phyloP scores from a whole-genome alignment of 2,797 vertebrate species.

The Mus caroli region DNA sequence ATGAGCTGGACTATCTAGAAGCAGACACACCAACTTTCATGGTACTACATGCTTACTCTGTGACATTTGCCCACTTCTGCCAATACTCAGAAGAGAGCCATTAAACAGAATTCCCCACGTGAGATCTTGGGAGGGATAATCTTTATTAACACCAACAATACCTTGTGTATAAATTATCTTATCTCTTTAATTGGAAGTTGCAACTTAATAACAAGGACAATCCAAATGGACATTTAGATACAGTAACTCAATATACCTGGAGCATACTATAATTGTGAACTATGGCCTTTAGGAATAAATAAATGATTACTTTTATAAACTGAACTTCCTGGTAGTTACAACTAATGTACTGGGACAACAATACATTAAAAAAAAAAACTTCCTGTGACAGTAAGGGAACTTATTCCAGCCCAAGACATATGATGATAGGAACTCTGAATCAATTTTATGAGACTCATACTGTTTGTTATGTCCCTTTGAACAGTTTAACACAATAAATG shows the following conservation, averaged over 20 bases:
- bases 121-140: conserved; percentile 27
- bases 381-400: conserved; percentile 51
- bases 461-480: background rate
- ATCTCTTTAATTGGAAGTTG: conserved; percentile 65
- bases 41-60: background rate
- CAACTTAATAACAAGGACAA: conserved; percentile 57
- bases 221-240: conserved; percentile 35
- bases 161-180: conserved; percentile 66
- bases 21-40: conserved; percentile 14
- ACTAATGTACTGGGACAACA: background rate
- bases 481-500: conserved; percentile 12
- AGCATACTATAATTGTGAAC: background rate
- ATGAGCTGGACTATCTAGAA: background rate
- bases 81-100: conserved; percentile 42
- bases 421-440: background rate
- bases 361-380: background rate
- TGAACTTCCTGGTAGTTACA: conserved; percentile 38
- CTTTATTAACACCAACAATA: conserved; percentile 52
- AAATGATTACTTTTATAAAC: conserved; percentile 55
- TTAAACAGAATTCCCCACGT: conserved; percentile 60
- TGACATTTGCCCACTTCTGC: conserved; percentile 9
- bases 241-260: conserved; percentile 24
- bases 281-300: conserved; percentile 55
- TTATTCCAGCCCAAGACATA: conserved; percentile 10
- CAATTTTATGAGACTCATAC: conserved; percentile 39